Evolutionary conservation across 2,113 vertebrate species (phyloP), one percentile per base, ranked within the genome.

Genomic region (Rhinolophus ferrumequinum): DNA sequence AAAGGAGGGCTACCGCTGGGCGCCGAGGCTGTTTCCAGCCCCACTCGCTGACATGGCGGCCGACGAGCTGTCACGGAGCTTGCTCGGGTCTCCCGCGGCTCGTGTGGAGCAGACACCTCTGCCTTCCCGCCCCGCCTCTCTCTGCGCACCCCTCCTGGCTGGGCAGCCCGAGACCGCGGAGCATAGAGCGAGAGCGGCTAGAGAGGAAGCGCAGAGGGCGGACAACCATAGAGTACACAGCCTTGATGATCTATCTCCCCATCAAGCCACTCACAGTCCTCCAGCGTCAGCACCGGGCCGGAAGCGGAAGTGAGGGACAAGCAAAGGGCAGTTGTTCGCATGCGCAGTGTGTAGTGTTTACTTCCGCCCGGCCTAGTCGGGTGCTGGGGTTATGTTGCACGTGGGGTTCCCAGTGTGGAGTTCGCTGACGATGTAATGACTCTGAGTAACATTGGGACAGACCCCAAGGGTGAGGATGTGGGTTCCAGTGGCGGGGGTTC

Each of bases 111-210:
- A 47, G 67, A 93, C 90, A 80, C 97, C 96, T n/a, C 81, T 44
- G 81, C 72, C 58, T 77, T n/a, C 35, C 44, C 82, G 94, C 95
- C 95, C 97, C 97, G 96, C 97, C 97, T 96, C 95, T 85, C 84
- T 81, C 87, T 6, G 91, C 88, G 38, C 84, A 64, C 69, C 95
- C 93, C 89, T 76, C 67, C 72, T 80, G 8, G 22, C 88, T 3
- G 82, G 80, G 73, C 76, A 1, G 73, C 96, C 92, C 5, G 62
- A 86, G 35, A 89, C 96, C 84, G 93, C 24, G 88, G 93, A 95
- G 95, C 98, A 98, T 96, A 95, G 98, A 98, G 98, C 41, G 62
- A 73, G 2, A 8, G 72, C 47, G 92, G 94, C 97, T 98, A 96
- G 96, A 97, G 90, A 89, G 96, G 97, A 72, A 80, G 72, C 76